Conservation (phyloP, 2,113 vertebrate genomes). For the Anguilla japonica region DNA sequence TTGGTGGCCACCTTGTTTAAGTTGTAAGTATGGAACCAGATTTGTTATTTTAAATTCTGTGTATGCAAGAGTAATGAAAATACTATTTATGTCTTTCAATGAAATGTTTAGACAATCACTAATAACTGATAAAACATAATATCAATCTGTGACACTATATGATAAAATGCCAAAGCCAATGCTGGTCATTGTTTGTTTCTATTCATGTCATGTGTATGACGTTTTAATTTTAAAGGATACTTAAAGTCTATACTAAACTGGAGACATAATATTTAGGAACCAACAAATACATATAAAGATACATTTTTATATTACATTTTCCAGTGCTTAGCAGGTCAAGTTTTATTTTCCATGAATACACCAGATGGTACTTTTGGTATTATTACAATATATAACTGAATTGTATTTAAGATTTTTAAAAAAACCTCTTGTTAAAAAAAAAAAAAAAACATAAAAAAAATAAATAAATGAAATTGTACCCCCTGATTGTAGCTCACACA, state of each 20-base stretch:
- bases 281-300: not conserved
- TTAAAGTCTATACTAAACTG: not conserved
- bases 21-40: not conserved
- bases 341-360: not conserved
- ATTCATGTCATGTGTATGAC: too few species aligned
- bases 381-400: not conserved
- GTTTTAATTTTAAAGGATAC: not conserved
- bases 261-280: not conserved
- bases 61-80: not conserved
- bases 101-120: not conserved
- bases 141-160: too few species aligned
- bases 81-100: not conserved
- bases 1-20: conserved; percentile 2
- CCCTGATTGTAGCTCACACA: conserved; percentile 5
- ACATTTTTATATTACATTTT: not conserved
- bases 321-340: not conserved
- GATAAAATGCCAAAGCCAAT: too few species aligned
- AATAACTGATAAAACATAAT: not conserved
- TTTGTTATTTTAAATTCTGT: not conserved
- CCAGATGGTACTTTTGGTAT: not conserved
- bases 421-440: not conserved
- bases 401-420: not conserved
- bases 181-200: too few species aligned
- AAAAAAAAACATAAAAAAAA: not conserved
- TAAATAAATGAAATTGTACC: not conserved